Base-by-base conservation (phyloP, 2,797 vertebrate species). In the Selene dorsalis region DNA sequence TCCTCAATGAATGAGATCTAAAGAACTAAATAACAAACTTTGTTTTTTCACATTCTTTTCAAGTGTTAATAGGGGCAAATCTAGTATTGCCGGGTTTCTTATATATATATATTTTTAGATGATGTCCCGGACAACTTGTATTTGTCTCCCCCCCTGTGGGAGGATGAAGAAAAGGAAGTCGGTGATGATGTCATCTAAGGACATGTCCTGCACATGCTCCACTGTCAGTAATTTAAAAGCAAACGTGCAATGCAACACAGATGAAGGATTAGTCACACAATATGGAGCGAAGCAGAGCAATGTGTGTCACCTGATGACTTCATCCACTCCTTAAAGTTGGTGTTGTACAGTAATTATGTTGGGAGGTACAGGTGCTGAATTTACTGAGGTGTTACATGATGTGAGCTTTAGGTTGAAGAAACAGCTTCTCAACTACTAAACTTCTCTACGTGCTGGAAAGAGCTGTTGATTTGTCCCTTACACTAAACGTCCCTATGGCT, bases 101-200 rank as follows among this genome's bases (percentile, higher is more conserved):
- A n/a, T n/a, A n/a, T n/a, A n/a, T n/a, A n/a, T n/a, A n/a, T n/a
- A n/a, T n/a, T n/a, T n/a, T n/a, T n/a, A n/a, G n/a, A n/a, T n/a
- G n/a, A n/a, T n/a, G n/a, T n/a, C n/a, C 30, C 30, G 4, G 30
- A 32, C 4, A 32, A 32, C 30, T 32, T 30, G 30, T 30, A 18
- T 45, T 6, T 6, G 45, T 9, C 18, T 47, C 18, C 5, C 41
- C 18, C 4, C 41, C 41, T 16, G 14, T 50, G 22, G 9, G 20
- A n/a, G 20, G 47, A 22, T 11, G 20, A 11, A 50, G 20, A 41
- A 6, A 41, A 16, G 32, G 17, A 32, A 69, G 26, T 26, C 26
- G 35, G 22, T 17, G 30, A 55, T 55, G 62, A 63, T 45, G 67
- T 39, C 35, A 59, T 20, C 47, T 61, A n/a, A 5, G 58, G 55